These are phyloP conservation scores for Atlantisia rogersi DNA, from an alignment of 2,113 vertebrate genomes.

Conservation along the genomic window DNA sequence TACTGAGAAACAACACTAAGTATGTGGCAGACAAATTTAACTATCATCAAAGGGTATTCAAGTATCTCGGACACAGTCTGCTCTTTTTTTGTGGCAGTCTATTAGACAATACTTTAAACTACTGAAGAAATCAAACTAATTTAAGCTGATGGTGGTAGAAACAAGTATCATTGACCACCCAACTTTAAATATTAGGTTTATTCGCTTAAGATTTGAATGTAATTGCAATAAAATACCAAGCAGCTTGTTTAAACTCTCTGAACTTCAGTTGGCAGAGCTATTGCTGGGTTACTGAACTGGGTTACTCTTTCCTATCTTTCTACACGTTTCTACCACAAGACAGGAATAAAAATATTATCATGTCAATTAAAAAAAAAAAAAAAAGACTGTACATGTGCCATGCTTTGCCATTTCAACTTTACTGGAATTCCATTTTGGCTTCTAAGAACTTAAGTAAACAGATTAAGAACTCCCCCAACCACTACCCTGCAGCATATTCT, in stretches of 20 bases:
- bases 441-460: slow-evolving; percentile 52
- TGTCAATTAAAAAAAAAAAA: neutral
- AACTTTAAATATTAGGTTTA: neutral
- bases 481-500: slow-evolving; percentile 10
- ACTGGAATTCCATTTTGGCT: slow-evolving; percentile 7
- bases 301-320: neutral
- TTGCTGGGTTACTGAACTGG: neutral
- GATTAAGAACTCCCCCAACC: slow-evolving; percentile 31
- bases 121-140: neutral
- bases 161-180: neutral
- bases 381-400: neutral
- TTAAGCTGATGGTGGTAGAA: neutral
- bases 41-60: neutral
- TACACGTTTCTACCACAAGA: neutral
- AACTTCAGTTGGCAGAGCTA: neutral
- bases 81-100: neutral
- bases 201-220: neutral
- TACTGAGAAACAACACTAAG: neutral
- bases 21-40: neutral
- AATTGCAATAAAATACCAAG: neutral
- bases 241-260: neutral
- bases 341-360: neutral
- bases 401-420: neutral
- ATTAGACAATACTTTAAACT: neutral
- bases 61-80: neutral